Base-by-base conservation (phyloP, 2,113 vertebrate genomes). In the Zonotrichia leucophrys region DNA sequence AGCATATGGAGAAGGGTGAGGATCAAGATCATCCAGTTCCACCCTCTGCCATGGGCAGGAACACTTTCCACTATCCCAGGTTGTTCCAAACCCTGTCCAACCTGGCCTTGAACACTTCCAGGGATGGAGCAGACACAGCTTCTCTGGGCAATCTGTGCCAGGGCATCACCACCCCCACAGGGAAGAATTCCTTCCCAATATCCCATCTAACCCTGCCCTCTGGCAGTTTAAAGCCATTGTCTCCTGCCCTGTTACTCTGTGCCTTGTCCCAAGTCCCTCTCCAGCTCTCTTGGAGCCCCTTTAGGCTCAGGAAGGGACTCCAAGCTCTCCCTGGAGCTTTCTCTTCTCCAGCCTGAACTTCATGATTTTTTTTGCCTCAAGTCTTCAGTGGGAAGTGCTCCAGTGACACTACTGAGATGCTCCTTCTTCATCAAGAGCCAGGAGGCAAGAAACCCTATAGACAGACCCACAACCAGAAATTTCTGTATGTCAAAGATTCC, bases 71-170 rank as follows among this genome's bases (percentile, higher is more conserved):
- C 28, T 13, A 0, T 2, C 4, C 64, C 39, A 62, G n/a, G 23
- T 0, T 55, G 28, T 8, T n/a, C 47, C 47, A 87, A 55, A 19
- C 55, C 39, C 4, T 0, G 0, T n/a, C 19, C 56, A 70, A 0
- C 3, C n/a, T 21, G 56, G 47, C 10, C 30, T 30, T 30, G n/a
- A 2, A 47, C 47, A 63, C 5, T 55, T 24, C 30, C 28, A 70
- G 41, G 56, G 24, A 47, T 55, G 66, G 10, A 1, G 20, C 11
- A 52, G 49, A 4, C 49, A 27, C 33, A 78, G 41, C 7, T 70
- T 30, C 74, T 39, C 64, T 62, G 56, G 19, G 3, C 0, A 62
- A 2, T 7, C 39, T 62, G 10, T 62, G 15, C 19, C 47, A 53
- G 28, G 8, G 15, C 5, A 15, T 55, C 5, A 1, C 2, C n/a